phyloP scores from a whole-genome alignment of 1,140 invertebrate species.

The fruit fly (Drosophila melanogaster) region Release_6_plus_ISO1_MT NT_033779.5:15215001-15215500 shows the following conservation, averaged over 20 bases:
- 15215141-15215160: slow-evolving; percentile 35
- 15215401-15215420: slow-evolving; percentile 53
- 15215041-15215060: neutral
- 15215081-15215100: slow-evolving; percentile 38
- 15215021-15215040: neutral
- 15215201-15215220: slow-evolving; percentile 3
- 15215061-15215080: neutral
- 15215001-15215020: too few species aligned
- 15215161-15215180: slow-evolving; percentile 10
- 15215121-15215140: slow-evolving; percentile 6
- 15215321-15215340: slow-evolving; percentile 18
- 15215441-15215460: slow-evolving; percentile 39
- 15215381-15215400: slow-evolving; percentile 38
- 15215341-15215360: slow-evolving; percentile 44
- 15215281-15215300: slow-evolving; percentile 32
- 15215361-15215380: slow-evolving; percentile 28
- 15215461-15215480: slow-evolving; percentile 20
- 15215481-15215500: slow-evolving; percentile 33
- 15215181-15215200: slow-evolving; percentile 2
- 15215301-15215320: slow-evolving; percentile 14
- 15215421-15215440: slow-evolving; percentile 68
- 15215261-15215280: slow-evolving; percentile 76
- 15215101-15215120: slow-evolving; percentile 31
- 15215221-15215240: slow-evolving; percentile 66
- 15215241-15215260: slow-evolving; percentile 51